Evolutionary conservation across 2,888 invertebrate species (phyloP).

Genomic region (Lacanobia oleracea): DNA sequence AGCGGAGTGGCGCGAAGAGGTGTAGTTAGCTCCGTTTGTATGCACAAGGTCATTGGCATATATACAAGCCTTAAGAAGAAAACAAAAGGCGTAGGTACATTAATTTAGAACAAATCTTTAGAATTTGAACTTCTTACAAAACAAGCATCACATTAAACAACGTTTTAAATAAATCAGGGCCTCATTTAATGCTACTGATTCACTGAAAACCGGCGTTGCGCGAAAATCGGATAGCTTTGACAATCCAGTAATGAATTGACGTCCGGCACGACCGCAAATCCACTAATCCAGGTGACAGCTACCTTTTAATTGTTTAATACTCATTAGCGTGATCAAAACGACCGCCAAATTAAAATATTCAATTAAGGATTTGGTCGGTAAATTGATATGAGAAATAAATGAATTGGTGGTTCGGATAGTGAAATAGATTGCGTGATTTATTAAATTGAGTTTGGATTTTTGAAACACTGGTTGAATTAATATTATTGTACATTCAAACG

Average conservation of each 20-base stretch:
- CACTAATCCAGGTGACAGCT: conserved; percentile 55
- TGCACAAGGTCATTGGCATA: too few species aligned
- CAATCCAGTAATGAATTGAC: conserved; percentile 60
- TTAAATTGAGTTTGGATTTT: background rate
- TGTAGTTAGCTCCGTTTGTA: too few species aligned
- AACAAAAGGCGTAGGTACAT: too few species aligned
- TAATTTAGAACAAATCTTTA: too few species aligned
- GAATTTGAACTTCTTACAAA: background rate
- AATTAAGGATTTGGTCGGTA: conserved; percentile 27
- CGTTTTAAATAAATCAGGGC: conserved; percentile 25
- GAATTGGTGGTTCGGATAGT: background rate
- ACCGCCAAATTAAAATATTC: conserved; percentile 41
- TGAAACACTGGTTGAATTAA: background rate
- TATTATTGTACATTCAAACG: too few species aligned
- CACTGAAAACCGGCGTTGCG: conserved; percentile 41
- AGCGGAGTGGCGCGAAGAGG: too few species aligned
- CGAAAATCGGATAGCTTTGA: conserved; percentile 67
- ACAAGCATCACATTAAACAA: conserved; percentile 11
- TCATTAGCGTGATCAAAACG: conserved; percentile 52
- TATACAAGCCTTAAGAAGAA: too few species aligned
- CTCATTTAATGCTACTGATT: conserved; percentile 48
- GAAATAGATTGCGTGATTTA: background rate
- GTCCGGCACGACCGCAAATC: conserved; percentile 65
- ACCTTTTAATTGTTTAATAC: conserved; percentile 62
- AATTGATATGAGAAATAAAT: conserved; percentile 14